Evolutionary conservation across 2,113 vertebrate genomes (phyloP), one percentile per base, ranked within the genome.

Genomic region (Scomber scombrus): DNA sequence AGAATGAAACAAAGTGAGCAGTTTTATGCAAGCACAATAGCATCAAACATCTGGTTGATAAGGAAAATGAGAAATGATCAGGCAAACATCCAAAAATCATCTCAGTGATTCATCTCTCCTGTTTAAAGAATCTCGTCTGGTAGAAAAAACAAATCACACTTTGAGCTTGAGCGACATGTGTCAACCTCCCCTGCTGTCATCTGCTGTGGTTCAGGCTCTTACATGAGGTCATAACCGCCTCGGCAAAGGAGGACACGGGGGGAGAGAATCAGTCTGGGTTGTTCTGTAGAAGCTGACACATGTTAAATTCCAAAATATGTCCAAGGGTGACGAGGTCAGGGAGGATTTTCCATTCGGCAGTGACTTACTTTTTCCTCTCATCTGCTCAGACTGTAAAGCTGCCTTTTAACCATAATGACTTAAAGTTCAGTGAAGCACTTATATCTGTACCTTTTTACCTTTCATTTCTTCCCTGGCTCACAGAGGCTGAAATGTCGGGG

Each of bases 221-320:
- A 70, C 64, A 83, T 72, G 71, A 70, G 75, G 83, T 75, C 56
- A 29, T 26, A 63, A 62, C 64, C 47, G 11, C 69, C 75, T 45
- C 47, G 15, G 70, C 2, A 21, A 63, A 63, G 43, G 73, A 51
- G 7, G 43, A 47, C 46, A 46, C 5, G 23, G 55, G 16, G 52
- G 52, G 23, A 34, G 45, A 13, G n/a, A 75, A 82, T 71, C 57
- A 62, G 76, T 60, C 11, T 31, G 54, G 67, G 56, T 34, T 7
- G 14, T 31, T 57, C 46, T 68, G 67, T 34, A 23, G 14, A 58
- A 4, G n/a, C 40, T 58, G 68, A 86, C 88, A 85, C 66, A 29
- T 82, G 87, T 77, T 79, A 75, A 71, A 9, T 26, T 29, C 3
- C 3, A 46, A 75, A 54, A 50, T 29, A n/a, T 45, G 71, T 75